Evolutionary conservation across 2,113 vertebrate genomes (phyloP).

Genomic region (Chrysemys picta): DNA sequence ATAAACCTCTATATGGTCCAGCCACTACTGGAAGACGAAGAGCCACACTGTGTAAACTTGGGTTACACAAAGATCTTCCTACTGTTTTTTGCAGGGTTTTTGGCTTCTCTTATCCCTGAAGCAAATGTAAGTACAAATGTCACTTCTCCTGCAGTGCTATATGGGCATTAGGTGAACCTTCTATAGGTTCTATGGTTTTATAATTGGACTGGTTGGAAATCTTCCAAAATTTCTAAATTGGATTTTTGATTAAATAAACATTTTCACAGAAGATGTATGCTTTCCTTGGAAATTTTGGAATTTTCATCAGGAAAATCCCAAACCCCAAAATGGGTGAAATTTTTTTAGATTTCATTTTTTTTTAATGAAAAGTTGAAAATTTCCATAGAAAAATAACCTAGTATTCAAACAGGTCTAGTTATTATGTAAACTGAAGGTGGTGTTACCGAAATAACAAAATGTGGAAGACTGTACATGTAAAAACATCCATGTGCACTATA

Average conservation of each 20-base stretch:
- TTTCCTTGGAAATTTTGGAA: neutral
- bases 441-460: neutral
- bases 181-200: neutral
- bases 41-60: rapidly evolving
- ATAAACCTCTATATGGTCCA: rapidly evolving
- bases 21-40: neutral
- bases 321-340: neutral
- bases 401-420: neutral
- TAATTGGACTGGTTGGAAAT: neutral
- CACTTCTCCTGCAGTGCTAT: neutral
- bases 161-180: neutral
- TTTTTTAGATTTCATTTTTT: neutral
- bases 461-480: neutral
- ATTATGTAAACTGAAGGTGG: neutral
- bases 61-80: neutral
- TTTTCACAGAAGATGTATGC: neutral
- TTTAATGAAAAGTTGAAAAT: neutral
- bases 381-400: neutral
- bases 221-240: neutral
- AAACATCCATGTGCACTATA: neutral
- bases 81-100: rapidly evolving
- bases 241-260: neutral
- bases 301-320: neutral
- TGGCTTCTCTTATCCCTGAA: neutral
- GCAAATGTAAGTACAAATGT: neutral